Base-by-base conservation (phyloP, 2,888 invertebrate species). In the Lycia hirtaria region DNA sequence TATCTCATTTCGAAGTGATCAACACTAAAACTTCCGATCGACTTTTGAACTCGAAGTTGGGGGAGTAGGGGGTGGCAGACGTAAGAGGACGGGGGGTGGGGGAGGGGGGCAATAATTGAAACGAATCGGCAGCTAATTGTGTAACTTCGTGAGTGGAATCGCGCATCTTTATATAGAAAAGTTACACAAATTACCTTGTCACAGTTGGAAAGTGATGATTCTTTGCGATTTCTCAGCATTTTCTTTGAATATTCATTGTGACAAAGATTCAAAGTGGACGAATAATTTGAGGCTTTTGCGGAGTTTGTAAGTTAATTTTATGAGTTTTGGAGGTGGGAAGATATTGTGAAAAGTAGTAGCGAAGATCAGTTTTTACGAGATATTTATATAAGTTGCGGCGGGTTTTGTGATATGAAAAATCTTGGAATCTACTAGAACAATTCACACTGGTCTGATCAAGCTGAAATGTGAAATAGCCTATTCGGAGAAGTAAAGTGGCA, bases 91-190 rank as follows among this genome's bases (percentile, higher is more conserved):
- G 9, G 20, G 15, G 14, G 14, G 33, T 20, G 1, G 33, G 7
- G n/a, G 20, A 33, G 32, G 22, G 17, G 14, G 1, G 20, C 20
- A 33, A 55, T 57, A 60, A 57, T 63, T 55, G 57, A 55, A 56
- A 41, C 43, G 51, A 51, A 56, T 54, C 51, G 56, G 38, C 20
- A 35, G 51, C 57, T 60, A 63, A 60, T 63, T 63, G 63, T 54
- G 49, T 37, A 37, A 56, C 43, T 56, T 53, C 53, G 53, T 44
- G 58, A 53, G 48, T 26, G 12, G 57, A 52, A 48, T 43, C 26
- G 30, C 26, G 30, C 35, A 28, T 44, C 43, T 51, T 19, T 17
- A 48, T 30, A 19, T 37, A 26, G 17, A 45, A 17, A 17, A 26
- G 6, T 20, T 22, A 9, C 9, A n/a, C 22, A 22, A 17, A 2